A percentile compares a stretch with the other conserved stretches of the same genome.
Evolutionary conservation across 2,888 invertebrate species (phyloP).

Genomic region (Liodrosophila aerea): DNA sequence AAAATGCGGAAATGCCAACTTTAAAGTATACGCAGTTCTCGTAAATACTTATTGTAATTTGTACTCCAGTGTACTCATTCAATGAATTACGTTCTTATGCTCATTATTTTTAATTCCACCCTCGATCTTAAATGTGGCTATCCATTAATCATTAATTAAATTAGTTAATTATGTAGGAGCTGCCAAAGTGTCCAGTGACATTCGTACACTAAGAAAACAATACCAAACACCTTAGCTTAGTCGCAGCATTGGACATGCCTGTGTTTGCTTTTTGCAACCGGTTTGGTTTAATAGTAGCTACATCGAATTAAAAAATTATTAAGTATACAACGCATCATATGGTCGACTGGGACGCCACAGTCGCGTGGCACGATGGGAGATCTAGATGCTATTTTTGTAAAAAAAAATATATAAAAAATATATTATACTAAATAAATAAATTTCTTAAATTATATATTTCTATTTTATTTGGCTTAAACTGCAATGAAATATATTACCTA

Average conservation of each 20-base stretch:
- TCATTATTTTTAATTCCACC: slow-evolving; percentile 17
- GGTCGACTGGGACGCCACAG: slow-evolving; percentile 18
- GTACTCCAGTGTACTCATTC: not conserved
- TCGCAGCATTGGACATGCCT: slow-evolving; percentile 10
- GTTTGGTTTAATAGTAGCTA: slow-evolving; percentile 43
- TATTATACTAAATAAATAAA: too few species aligned
- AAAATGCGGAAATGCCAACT: too few species aligned
- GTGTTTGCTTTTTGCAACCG: slow-evolving; percentile 31
- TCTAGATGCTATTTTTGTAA: too few species aligned
- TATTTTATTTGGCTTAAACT: too few species aligned
- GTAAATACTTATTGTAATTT: not conserved
- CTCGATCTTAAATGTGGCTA: slow-evolving; percentile 6
- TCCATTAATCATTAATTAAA: slow-evolving; percentile 31
- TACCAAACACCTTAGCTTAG: slow-evolving; percentile 20
- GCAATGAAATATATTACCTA: too few species aligned
- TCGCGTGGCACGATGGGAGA: not conserved
- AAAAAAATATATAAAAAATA: too few species aligned
- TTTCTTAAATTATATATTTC: too few species aligned
- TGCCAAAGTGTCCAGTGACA: not conserved
- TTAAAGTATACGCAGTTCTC: too few species aligned
- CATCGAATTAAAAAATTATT: slow-evolving; percentile 33
- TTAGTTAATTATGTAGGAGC: slow-evolving; percentile 27
- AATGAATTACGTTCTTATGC: not conserved
- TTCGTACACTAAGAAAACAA: slow-evolving; percentile 15
- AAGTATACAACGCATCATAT: slow-evolving; percentile 46